Percentiles rank a stretch among this genome's conserved stretches.
Evolutionary conservation across 2,113 vertebrate genomes (phyloP).

Genomic region (Emydocephalus ijimae): DNA sequence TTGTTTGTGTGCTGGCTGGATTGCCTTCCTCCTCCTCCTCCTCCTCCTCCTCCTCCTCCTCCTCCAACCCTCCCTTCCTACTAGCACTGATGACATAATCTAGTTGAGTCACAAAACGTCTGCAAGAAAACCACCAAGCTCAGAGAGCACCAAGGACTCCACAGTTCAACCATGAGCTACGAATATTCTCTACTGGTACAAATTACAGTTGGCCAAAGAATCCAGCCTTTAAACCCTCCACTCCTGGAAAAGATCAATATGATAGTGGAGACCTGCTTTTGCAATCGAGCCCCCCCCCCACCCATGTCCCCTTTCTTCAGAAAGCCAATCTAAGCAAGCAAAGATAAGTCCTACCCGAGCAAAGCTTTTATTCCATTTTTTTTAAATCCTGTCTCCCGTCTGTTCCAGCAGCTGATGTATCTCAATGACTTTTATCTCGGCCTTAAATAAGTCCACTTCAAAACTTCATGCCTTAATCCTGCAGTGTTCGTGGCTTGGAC

Average conservation of each 20-base stretch:
- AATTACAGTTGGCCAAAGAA: background rate
- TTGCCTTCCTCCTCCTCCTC: too few relatives aligned
- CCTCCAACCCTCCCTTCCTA: too few relatives aligned
- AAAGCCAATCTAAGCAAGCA: background rate
- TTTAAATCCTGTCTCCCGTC: background rate
- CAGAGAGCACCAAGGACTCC: too few relatives aligned
- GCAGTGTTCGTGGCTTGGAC: slow-evolving; percentile 22
- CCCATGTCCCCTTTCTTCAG: background rate
- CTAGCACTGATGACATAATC: too few relatives aligned
- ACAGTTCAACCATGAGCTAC: too few relatives aligned
- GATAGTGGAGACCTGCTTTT: slow-evolving; percentile 44
- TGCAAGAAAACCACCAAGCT: too few relatives aligned
- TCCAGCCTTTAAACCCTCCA: background rate
- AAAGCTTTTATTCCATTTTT: background rate
- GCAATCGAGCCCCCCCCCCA: slow-evolving; percentile 27
- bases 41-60: too few relatives aligned
- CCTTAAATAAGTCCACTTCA: slow-evolving; percentile 28
- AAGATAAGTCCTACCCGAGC: background rate
- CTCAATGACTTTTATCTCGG: slow-evolving; percentile 13
- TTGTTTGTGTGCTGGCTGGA: too few relatives aligned
- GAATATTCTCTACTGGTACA: too few relatives aligned
- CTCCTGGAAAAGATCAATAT: slow-evolving; percentile 33
- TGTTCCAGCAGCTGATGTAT: background rate
- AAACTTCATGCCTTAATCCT: slow-evolving; percentile 48
- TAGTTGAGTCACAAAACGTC: too few relatives aligned